phyloP scores from a whole-genome alignment of 2,113 vertebrate genomes.

The Illadopsis cleaveri region DNA sequence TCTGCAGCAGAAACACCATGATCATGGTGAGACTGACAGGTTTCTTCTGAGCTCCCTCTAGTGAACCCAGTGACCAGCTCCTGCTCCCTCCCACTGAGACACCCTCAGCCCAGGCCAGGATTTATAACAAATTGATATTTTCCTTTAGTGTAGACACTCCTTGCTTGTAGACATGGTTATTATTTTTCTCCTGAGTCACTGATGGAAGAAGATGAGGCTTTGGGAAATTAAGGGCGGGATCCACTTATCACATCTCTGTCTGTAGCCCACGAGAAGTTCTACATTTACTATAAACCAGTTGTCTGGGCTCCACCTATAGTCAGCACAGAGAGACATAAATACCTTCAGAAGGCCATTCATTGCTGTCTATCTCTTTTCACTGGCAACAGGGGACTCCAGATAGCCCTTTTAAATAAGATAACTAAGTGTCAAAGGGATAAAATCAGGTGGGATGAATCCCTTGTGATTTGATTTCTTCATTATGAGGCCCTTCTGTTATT shows the following conservation, averaged over 20 bases:
- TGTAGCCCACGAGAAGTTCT: background rate
- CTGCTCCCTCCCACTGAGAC: background rate
- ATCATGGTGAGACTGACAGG: background rate
- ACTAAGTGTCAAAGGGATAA: background rate
- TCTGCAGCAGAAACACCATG: background rate
- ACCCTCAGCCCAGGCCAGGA: background rate
- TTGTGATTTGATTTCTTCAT: background rate
- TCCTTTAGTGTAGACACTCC: background rate
- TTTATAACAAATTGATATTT: background rate
- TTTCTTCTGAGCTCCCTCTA: conserved; percentile 67
- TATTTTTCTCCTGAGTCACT: background rate
- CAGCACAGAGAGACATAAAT: background rate
- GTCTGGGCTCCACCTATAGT: background rate
- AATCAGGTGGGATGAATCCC: background rate
- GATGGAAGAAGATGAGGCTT: background rate
- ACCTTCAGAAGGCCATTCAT: background rate
- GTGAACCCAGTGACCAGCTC: conserved; percentile 4
- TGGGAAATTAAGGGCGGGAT: background rate
- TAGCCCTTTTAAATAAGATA: background rate
- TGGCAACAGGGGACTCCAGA: background rate
- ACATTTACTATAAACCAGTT: background rate
- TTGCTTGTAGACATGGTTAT: background rate
- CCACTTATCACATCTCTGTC: background rate
- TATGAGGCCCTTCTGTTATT: background rate
- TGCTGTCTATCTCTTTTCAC: background rate